Base-by-base conservation (phyloP, 2,113 vertebrate genomes). In the Lagopus leucura region DNA sequence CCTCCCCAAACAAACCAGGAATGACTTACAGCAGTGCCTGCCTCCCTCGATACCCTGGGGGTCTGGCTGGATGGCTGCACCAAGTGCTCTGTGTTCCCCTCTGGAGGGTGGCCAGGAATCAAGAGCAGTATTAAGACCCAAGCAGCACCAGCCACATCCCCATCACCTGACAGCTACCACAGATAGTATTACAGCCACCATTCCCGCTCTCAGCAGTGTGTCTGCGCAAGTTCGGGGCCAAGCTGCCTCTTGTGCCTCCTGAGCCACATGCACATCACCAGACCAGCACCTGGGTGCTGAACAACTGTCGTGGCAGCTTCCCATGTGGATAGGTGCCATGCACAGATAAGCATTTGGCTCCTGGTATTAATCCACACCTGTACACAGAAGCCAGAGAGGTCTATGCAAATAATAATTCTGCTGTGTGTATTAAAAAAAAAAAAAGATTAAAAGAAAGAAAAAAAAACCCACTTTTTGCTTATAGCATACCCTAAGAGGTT, bases 101-200 rank as follows among this genome's bases (percentile, higher is more conserved):
- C 58, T 64, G 66, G 67, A 78, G 74, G 71, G 82, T 89, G 89
- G 90, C 42, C 10, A 64, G 47, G 86, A 90, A 63, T 85, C 81
- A 91, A 66, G n/a, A 69, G 84, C 54, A 88, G 91, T 52, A 86
- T 72, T 73, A 89, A 94, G 94, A 92, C 64, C 45, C 14, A 48
- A 75, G 84, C 50, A 82, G 71, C 69, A 70, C 64, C 74, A 80
- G 54, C 67, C 78, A 75, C 45, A 70, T 67, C 61, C 19, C 58
- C 74, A 52, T 91, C 96, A 96, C 63, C 90, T 94, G 94, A 95
- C 79, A 1, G 11, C 88, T 70, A 86, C 72, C 57, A 16, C 10
- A 77, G 90, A 65, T 95, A 88, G n/a, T 88, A 57, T 95, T 94
- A 94, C 82, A 80, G 76, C 74, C 77, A 72, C 6, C 50, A 72